A percentile compares a stretch with the other conserved stretches of the same genome.
These are phyloP conservation scores for Rhyacophila brunnea DNA, from an alignment of 1,140 invertebrate genomes.

Conservation along the genomic window DNA sequence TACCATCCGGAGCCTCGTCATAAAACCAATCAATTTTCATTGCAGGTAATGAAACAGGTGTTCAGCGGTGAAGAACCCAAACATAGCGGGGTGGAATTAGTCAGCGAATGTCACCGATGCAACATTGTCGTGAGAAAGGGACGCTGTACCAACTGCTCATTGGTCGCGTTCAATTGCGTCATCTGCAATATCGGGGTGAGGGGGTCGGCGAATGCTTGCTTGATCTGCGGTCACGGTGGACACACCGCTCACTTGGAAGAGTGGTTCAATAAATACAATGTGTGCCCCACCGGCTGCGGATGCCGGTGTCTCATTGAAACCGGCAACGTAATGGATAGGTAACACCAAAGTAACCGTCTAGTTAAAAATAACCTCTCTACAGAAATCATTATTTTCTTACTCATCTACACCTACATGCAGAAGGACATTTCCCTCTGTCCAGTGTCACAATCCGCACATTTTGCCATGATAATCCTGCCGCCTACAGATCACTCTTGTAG, in stretches of 20 bases:
- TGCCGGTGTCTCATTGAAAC: constrained; percentile 77
- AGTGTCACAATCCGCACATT: no score
- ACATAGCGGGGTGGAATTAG: constrained; percentile 73
- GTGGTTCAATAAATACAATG: constrained; percentile 63
- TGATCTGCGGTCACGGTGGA: constrained; percentile 88
- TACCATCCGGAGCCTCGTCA: no score
- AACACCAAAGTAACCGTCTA: not conserved
- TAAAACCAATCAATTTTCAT: no score
- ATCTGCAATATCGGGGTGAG: constrained; percentile 84
- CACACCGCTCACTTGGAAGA: constrained; percentile 77
- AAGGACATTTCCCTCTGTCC: no score
- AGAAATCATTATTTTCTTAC: no score
- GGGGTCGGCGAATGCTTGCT: constrained; percentile 80
- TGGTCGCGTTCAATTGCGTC: constrained; percentile 71
- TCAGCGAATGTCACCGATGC: constrained; percentile 73
- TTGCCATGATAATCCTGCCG: no score
- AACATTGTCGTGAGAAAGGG: constrained; percentile 56
- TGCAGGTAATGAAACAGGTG: constrained; percentile 77
- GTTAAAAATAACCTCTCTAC: no score
- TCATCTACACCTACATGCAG: no score
- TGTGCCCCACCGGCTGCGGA: constrained; percentile 77
- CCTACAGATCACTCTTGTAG: no score
- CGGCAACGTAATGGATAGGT: constrained; percentile 46
- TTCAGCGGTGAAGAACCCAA: constrained; percentile 46
- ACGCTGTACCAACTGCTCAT: constrained; percentile 69